Evolutionary conservation across 2,888 invertebrate genomes (phyloP).

Genomic region (Allacma fusca): DNA sequence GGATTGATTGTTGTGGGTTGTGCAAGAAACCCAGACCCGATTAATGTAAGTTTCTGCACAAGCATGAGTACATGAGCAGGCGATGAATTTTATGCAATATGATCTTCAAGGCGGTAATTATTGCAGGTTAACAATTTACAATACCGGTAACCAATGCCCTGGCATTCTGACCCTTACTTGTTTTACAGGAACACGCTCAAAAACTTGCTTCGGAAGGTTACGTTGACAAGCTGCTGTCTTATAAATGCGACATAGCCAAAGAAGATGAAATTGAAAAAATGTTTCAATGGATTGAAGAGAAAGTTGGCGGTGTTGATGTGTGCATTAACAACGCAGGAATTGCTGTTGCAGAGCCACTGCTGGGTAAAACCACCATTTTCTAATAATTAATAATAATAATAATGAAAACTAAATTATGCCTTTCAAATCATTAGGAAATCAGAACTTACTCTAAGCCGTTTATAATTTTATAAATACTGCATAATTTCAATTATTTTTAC

Average conservation of each 20-base stretch:
- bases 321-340: slow-evolving; percentile 57
- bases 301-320: slow-evolving; percentile 54
- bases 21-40: slow-evolving; percentile 48
- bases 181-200: neutral
- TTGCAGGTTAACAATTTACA: too few species aligned
- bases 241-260: slow-evolving; percentile 53
- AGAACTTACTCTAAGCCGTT: too few species aligned
- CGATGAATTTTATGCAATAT: too few species aligned
- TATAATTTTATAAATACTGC: neutral
- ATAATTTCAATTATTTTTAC: neutral
- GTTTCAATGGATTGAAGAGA: slow-evolving; percentile 53
- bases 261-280: slow-evolving; percentile 50
- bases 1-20: slow-evolving; percentile 56
- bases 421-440: too few species aligned
- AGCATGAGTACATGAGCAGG: neutral
- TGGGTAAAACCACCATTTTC: too few species aligned
- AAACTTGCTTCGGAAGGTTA: slow-evolving; percentile 35
- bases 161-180: too few species aligned
- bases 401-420: too few species aligned
- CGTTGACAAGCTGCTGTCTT: slow-evolving; percentile 47
- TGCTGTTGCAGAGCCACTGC: slow-evolving; percentile 42
- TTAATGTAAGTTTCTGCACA: slow-evolving; percentile 46
- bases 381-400: too few species aligned
- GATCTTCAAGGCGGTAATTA: too few species aligned
- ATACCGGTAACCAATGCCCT: too few species aligned